Base-by-base conservation (phyloP, 2,797 vertebrate species). In the Aulostomus chinensis region DNA sequence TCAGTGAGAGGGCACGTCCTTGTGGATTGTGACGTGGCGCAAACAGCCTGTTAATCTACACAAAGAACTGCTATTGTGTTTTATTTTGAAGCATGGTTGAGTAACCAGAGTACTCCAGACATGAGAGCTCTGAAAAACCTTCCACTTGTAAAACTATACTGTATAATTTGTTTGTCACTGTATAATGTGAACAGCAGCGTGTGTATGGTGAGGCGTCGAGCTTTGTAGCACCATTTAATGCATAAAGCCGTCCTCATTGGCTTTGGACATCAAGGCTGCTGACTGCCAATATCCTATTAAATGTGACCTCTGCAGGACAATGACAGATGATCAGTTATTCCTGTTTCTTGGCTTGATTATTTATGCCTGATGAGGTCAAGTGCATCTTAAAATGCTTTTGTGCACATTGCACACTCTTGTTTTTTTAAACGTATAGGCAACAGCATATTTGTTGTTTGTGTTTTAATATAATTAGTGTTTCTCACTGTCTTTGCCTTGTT, bases 251-350 rank as follows among this genome's bases (percentile, higher is more conserved):
- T n/a, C n/a, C n/a, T n/a, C n/a, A n/a, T n/a, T n/a, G n/a, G n/a
- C n/a, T n/a, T n/a, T n/a, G n/a, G n/a, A 48, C 55, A 33, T 53
- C 30, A 45, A 56, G 20, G 43, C 68, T 54, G 52, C 59, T 35
- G 76, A 49, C n/a, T 59, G 59, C 55, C 55, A 64, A 55, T 66
- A 71, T 53, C 58, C 54, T 37, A 41, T 76, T 75, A 71, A 66
- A 64, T 26, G 31, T 75, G 69, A 86, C 80, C 81, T 81, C 73
- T 57, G 36, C 3, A 47, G 46, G 66, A 80, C 74, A 71, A 42
- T 67, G 63, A 72, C 66, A 69, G 61, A 61, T 75, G 50, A 75
- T 75, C 60, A 54, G 47, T 66, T 50, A 62, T 56, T 56, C 42
- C 43, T 36, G 24, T 30, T 25, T 8, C 28, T 14, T 14, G 43